Base-by-base conservation (phyloP, 2,888 invertebrate species). In the Bombylius discolor region DNA sequence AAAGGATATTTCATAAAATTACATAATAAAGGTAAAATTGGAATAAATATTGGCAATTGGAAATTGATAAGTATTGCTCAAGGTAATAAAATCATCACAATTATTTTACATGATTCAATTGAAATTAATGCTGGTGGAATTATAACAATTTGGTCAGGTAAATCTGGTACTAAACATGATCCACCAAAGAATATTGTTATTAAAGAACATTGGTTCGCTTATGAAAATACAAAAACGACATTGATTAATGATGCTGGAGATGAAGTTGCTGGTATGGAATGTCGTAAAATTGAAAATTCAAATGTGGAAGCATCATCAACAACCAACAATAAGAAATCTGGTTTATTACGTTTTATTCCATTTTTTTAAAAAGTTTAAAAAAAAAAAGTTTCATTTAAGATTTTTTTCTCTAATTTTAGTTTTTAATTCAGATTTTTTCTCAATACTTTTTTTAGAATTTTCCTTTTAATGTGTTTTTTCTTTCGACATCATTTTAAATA, bases 111-210 rank as follows among this genome's bases (percentile, higher is more conserved):
- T 73, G 85, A 94, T 64, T 85, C 85, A 14, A 81, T 87, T 51
- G 89, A 90, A 70, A 74, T 95, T 58, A 88, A 91, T 65, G 81
- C 86, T 11, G 87, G 87, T 49, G 83, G 82, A 7, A 78, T 78
- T 6, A 79, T 89, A 46, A 89, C 88, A 8, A 85, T 97, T 58
- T 97, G 96, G 96, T 93, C 95, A 4, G 81, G 91, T 0, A 92
- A 95, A 72, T 77, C 81, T 14, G 88, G 87, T 54, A 83, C 82
- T 36, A 82, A 84, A 42, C 94, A 95, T 73, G 91, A 90, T 63
- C 94, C 96, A 44, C 96, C 96, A 5, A 76, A 77, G 49, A 86
- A 87, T 71, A 79, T 96, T 68, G 92, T 95, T 56, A 95, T 97
- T 95, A 96, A 95, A 75, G 83, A 86, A 55, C 89, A 70, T 53